Percentiles rank a stretch among this genome's conserved stretches.
Evolutionary conservation across 1,140 invertebrate species (phyloP).

Genomic region (Thaumetopoea pityocampa): DNA sequence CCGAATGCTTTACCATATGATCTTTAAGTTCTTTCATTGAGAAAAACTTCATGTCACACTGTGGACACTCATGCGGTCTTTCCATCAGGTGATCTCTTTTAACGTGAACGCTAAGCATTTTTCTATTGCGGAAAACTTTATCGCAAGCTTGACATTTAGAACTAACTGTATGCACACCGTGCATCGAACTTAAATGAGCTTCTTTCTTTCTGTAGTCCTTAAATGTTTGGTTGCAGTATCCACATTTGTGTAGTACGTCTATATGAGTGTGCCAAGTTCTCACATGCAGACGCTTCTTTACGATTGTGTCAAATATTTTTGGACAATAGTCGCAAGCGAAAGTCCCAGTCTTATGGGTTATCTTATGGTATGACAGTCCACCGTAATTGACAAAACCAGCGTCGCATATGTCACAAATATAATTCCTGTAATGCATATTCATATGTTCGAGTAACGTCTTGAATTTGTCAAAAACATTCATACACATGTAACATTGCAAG

Average conservation of each 20-base stretch:
- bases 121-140: constrained; percentile 16
- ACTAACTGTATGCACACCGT: constrained; percentile 9
- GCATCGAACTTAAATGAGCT: constrained; percentile 14
- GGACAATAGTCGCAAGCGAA: background rate
- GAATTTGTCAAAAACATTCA: background rate
- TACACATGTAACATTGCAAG: background rate
- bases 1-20: constrained; percentile 74
- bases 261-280: background rate
- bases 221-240: constrained; percentile 24
- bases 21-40: constrained; percentile 27
- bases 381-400: constrained; percentile 3
- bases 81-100: constrained; percentile 28
- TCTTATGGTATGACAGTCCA: background rate
- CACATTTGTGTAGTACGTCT: no score
- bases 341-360: background rate
- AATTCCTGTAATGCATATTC: constrained; percentile 10
- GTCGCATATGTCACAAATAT: constrained; percentile 2
- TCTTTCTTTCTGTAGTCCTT: constrained; percentile 17
- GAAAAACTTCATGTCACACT: constrained; percentile 42
- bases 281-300: background rate
- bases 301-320: background rate
- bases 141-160: constrained; percentile 23
- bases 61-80: constrained; percentile 30
- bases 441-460: constrained; percentile 9
- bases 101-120: constrained; percentile 15